phyloP scores from a whole-genome alignment of 2,113 vertebrate genomes.

The Erythrocebus patas region DNA sequence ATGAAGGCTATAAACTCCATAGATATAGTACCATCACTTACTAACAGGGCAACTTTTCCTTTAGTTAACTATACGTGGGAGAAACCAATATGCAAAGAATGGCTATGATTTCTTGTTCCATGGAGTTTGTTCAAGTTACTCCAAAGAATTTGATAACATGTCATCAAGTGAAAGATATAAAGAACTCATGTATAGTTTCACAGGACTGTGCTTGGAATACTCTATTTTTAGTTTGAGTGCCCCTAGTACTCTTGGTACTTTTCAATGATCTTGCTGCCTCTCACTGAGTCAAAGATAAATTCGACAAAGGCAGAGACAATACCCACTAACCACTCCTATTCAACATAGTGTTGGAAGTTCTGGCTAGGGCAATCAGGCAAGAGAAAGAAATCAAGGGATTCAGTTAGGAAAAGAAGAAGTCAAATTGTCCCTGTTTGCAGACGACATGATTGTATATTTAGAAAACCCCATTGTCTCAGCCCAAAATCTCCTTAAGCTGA shows the following conservation, averaged over 20 bases:
- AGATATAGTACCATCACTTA: neutral
- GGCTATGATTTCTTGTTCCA: neutral
- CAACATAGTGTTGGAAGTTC: too few species aligned
- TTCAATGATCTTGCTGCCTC: slow-evolving; percentile 27
- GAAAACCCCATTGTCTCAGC: too few species aligned
- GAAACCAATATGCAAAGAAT: neutral
- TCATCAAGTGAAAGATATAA: neutral
- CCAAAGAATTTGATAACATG: neutral
- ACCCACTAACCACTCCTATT: too few species aligned
- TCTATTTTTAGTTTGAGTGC: slow-evolving; percentile 32
- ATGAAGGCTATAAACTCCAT: neutral
- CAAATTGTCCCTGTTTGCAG: too few species aligned
- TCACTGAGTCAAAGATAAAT: slow-evolving; percentile 64
- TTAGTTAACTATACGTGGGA: neutral
- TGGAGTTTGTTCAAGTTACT: neutral
- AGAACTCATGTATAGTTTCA: neutral
- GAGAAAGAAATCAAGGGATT: too few species aligned
- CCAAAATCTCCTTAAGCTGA: too few species aligned
- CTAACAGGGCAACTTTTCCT: neutral
- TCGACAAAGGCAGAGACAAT: slow-evolving; percentile 44
- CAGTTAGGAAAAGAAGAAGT: too few species aligned
- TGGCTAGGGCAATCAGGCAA: too few species aligned
- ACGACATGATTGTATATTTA: too few species aligned
- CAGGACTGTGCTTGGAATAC: neutral
- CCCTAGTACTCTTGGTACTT: slow-evolving; percentile 8